phyloP scores from a whole-genome alignment of 2,888 invertebrate genomes.

The Periphyllus acericola region DNA sequence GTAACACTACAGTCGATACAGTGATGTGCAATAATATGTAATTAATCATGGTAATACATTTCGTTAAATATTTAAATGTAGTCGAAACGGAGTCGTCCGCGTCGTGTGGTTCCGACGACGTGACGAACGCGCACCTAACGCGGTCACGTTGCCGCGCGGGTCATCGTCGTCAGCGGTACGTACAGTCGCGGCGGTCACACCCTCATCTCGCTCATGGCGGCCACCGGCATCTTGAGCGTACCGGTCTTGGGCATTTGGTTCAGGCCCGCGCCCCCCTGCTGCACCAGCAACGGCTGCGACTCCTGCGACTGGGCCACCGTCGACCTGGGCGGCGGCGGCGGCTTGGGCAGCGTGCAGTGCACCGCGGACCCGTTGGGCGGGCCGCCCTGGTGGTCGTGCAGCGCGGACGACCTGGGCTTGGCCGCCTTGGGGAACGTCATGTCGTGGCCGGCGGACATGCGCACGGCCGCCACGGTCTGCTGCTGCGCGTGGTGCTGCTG shows the following conservation, averaged over 20 bases:
- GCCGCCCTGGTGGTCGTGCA: conserved; percentile 36
- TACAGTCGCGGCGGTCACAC: conserved; percentile 73
- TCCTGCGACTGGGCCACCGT: conserved; percentile 65
- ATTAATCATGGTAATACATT: too few species aligned
- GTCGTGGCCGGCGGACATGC: conserved; percentile 29
- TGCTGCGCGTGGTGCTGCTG: too few species aligned
- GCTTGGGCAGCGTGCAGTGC: conserved; percentile 68
- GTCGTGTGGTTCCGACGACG: too few species aligned
- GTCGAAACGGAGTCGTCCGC: too few species aligned
- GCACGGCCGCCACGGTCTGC: conserved; percentile 11
- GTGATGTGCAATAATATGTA: too few species aligned
- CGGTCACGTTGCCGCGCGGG: not conserved
- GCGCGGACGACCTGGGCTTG: conserved; percentile 12
- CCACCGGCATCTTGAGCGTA: conserved; percentile 77
- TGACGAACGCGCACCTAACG: not conserved
- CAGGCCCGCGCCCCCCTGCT: conserved; percentile 39
- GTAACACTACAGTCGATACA: too few species aligned
- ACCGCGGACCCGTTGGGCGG: conserved; percentile 65
- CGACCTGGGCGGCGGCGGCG: conserved; percentile 69
- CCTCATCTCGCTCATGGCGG: conserved; percentile 89
- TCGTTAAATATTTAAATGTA: too few species aligned
- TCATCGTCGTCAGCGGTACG: too few species aligned
- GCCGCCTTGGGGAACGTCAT: conserved; percentile 54
- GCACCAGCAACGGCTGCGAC: conserved; percentile 64
- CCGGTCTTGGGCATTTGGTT: conserved; percentile 67